A percentile compares a stretch with the other conserved stretches of the same genome.
phyloP scores from a whole-genome alignment of 2,797 vertebrate genomes.

The Acrocephalus scirpaceus region DNA sequence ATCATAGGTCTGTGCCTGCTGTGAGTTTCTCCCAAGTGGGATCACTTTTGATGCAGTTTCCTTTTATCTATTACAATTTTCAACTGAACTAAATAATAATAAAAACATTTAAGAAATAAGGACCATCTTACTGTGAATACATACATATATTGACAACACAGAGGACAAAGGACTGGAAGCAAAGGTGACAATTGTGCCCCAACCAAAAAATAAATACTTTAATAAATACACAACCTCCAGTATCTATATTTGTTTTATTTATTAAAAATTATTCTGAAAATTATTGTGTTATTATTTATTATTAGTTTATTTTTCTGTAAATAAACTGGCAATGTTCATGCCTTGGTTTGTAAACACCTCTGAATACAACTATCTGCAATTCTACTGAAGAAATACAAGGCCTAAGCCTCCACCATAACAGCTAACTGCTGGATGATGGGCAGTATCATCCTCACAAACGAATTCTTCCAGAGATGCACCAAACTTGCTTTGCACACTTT shows the following conservation, averaged over 20 bases:
- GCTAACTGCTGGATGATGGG: neutral
- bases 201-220: accelerated
- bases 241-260: neutral
- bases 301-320: neutral
- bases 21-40: neutral
- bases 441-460: neutral
- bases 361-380: neutral
- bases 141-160: neutral
- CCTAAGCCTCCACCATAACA: neutral
- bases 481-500: neutral
- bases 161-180: neutral
- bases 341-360: neutral
- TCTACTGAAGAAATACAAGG: neutral
- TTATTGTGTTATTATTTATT: too few relatives aligned
- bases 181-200: neutral
- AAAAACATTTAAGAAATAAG: neutral
- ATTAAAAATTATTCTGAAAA: too few relatives aligned
- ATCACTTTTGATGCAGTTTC: neutral
- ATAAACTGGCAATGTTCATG: neutral
- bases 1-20: neutral
- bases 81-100: neutral
- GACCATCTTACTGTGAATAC: neutral
- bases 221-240: neutral
- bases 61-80: neutral
- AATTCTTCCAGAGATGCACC: neutral